phyloP scores from a whole-genome alignment of 1,140 invertebrate species.

The Temnothorax nylanderi region DNA sequence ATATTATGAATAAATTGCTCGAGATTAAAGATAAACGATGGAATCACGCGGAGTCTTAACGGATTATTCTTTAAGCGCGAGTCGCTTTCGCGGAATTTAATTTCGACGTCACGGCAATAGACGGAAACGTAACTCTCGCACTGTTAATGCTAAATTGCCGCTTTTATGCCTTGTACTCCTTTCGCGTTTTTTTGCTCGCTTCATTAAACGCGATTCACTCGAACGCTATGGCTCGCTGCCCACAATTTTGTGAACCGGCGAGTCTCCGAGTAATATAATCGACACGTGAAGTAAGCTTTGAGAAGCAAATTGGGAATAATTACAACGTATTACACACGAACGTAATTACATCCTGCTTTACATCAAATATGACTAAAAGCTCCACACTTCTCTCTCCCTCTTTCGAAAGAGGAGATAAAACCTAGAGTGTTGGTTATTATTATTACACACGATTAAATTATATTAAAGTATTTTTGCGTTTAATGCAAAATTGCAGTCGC shows the following conservation, averaged over 20 bases:
- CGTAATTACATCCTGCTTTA: constrained; percentile 30
- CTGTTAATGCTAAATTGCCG: constrained; percentile 48
- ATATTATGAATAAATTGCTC: too few species aligned
- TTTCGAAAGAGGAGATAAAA: not conserved
- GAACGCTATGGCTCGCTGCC: constrained; percentile 38
- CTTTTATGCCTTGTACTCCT: not conserved
- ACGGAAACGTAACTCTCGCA: constrained; percentile 11
- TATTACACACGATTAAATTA: constrained; percentile 11
- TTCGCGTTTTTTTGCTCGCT: constrained; percentile 41
- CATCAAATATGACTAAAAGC: constrained; percentile 37
- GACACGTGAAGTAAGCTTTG: constrained; percentile 48
- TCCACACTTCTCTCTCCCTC: not conserved
- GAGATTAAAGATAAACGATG: not conserved
- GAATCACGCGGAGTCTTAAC: too few species aligned
- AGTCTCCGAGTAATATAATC: constrained; percentile 36
- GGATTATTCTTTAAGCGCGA: not conserved
- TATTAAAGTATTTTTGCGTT: not conserved
- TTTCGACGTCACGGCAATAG: not conserved
- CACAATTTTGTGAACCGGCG: constrained; percentile 27
- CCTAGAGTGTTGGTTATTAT: constrained; percentile 26
- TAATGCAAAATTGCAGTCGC: not conserved
- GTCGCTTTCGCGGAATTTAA: not conserved
- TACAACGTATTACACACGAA: constrained; percentile 37
- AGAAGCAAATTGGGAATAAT: constrained; percentile 54
- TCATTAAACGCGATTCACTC: constrained; percentile 54